phyloP scores from a whole-genome alignment of 2,888 invertebrate genomes.

The Pedicia rivosa region DNA sequence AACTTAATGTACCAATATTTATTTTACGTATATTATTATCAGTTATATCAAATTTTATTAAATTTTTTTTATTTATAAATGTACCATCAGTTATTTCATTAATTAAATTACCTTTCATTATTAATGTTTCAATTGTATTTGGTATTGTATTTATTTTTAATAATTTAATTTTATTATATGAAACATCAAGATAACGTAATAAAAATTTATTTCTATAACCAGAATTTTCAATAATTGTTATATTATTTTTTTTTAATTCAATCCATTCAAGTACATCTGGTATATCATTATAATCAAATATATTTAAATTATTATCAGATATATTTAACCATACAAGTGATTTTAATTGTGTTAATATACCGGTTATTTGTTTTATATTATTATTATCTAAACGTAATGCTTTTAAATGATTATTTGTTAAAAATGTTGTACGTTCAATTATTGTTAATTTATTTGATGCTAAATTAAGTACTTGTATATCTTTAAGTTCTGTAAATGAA shows the following conservation, averaged over 20 bases:
- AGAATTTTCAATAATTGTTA: constrained; percentile 57
- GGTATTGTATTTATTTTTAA: constrained; percentile 54
- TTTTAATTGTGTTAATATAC: constrained; percentile 51
- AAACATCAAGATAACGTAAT: constrained; percentile 61
- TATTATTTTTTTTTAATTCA: constrained; percentile 66
- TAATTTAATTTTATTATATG: constrained; percentile 51
- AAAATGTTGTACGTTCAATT: constrained; percentile 63
- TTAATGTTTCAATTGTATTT: constrained; percentile 52
- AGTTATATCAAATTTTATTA: constrained; percentile 60
- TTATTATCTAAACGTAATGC: constrained; percentile 65
- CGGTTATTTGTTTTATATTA: constrained; percentile 54
- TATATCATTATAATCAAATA: constrained; percentile 68
- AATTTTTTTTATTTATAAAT: constrained; percentile 48
- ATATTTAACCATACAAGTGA: constrained; percentile 67
- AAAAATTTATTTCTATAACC: constrained; percentile 45
- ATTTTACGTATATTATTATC: constrained; percentile 56
- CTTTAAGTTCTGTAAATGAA: constrained; percentile 51
- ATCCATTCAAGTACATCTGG: constrained; percentile 61
- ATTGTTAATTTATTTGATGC: constrained; percentile 62
- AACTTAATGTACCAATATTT: constrained; percentile 33
- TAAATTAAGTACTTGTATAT: constrained; percentile 61
- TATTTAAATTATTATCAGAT: constrained; percentile 57
- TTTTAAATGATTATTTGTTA: constrained; percentile 52
- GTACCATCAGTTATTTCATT: constrained; percentile 51
- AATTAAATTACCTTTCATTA: constrained; percentile 58